A percentile compares a stretch with the other conserved stretches of the same genome.
Evolutionary conservation across 2,113 vertebrate genomes (phyloP).

Genomic region (Colius striatus): DNA sequence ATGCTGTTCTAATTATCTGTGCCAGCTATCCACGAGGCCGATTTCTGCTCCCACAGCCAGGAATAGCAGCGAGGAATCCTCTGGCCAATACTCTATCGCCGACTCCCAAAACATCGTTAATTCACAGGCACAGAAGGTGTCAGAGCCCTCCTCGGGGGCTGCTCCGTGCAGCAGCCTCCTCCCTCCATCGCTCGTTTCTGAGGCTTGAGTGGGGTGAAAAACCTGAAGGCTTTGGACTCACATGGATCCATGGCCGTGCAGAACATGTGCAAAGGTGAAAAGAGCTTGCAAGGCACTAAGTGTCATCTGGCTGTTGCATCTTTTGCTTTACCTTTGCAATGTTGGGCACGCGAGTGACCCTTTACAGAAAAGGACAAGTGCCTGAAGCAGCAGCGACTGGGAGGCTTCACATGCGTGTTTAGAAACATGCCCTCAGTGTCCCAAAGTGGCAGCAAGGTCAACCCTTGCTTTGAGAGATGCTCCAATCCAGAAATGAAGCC

Average conservation of each 20-base stretch:
- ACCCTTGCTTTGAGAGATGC: background rate
- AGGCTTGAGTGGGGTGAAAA: background rate
- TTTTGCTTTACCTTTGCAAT: background rate
- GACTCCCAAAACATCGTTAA: background rate
- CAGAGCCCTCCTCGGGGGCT: background rate
- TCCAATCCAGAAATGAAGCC: background rate
- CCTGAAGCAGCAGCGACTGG: background rate
- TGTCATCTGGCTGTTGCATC: background rate
- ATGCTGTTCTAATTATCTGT: conserved; percentile 55
- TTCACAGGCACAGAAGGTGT: conserved; percentile 20
- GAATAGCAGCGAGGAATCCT: conserved; percentile 67
- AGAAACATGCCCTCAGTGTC: fast-evolving
- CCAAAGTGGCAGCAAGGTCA: background rate
- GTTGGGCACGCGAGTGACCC: background rate
- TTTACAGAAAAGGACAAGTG: background rate
- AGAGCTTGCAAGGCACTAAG: background rate
- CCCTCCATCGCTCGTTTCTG: background rate
- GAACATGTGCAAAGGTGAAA: fast-evolving
- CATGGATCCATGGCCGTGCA: fast-evolving
- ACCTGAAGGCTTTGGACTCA: background rate
- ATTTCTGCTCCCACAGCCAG: conserved; percentile 54
- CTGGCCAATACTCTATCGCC: conserved; percentile 16
- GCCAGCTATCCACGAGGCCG: conserved; percentile 38
- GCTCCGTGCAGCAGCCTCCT: background rate
- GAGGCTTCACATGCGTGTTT: background rate